Evolutionary conservation across 2,888 invertebrate species (phyloP), one percentile per base, ranked within the genome.

Genomic region (Andrena minutula): DNA sequence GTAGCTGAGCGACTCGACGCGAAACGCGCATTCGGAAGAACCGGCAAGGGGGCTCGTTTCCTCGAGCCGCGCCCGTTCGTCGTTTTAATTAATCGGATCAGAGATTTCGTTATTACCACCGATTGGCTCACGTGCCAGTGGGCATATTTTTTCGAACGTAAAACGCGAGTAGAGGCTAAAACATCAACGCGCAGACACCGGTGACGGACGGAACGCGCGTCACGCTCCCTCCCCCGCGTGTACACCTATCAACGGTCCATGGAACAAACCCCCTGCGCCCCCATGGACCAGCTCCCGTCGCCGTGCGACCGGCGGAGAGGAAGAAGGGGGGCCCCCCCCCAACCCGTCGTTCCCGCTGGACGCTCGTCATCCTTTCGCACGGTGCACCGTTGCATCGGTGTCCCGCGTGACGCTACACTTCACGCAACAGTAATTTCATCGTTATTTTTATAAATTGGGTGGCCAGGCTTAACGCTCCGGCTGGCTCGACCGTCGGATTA

Each of bases 391-490:
- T 90, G 86, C 89, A 88, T 86, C 88, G 88, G 87, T 91, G 88
- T 90, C 88, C 88, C 88, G 87, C 88, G 88, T 89, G 87, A 86
- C 87, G 90, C 87, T 87, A 89, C 88, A 88, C 85, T 93, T 93
- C 91, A 93, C 92, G 93, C 93, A 92, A 93, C 93, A 93, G 92
- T 93, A 91, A 93, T 93, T 94, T 92, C 92, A 93, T 93, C 94
- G 93, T 94, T 94, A 94, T 93, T 94, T 94, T 93, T 93, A 93
- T 93, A 94, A 93, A 93, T 94, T 94, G 93, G 93, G 90, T 91
- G 91, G 85, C 86, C 82, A 85, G 91, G 91, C 93, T 93, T 93
- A 92, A 93, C 93, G 93, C 93, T 93, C 89, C 92, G 90, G 88
- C 90, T 91, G 89, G 89, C 90, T 86, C 90, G 91, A 88, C 90